phyloP scores from a whole-genome alignment of 2,113 vertebrate genomes.

The Oryctolagus cuniculus region DNA sequence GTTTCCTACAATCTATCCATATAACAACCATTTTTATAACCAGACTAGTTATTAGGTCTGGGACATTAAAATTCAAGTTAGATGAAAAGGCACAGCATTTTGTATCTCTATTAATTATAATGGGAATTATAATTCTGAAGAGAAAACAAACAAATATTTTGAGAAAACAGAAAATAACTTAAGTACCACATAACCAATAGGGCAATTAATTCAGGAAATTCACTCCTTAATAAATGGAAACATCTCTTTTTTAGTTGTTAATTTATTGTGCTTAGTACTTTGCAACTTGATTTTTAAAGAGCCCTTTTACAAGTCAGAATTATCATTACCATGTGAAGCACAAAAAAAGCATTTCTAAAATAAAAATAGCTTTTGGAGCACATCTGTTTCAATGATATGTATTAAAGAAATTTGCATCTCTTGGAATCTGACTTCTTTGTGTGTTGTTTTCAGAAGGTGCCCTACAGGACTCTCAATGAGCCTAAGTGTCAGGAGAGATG shows the following conservation, averaged over 20 bases:
- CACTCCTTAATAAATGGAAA: constrained; percentile 41
- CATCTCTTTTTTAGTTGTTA: constrained; percentile 38
- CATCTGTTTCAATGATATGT: constrained; percentile 62
- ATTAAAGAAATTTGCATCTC: constrained; percentile 57
- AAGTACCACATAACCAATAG: constrained; percentile 26
- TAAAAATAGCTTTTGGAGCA: constrained; percentile 41
- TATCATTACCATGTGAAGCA: constrained; percentile 36
- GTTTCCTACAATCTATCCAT: not conserved
- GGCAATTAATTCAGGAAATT: constrained; percentile 55
- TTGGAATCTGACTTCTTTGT: constrained; percentile 65
- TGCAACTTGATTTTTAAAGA: constrained; percentile 61
- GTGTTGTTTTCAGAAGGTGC: constrained; percentile 84
- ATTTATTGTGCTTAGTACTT: constrained; percentile 42
- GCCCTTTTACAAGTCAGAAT: constrained; percentile 17
- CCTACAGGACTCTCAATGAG: constrained; percentile 82
- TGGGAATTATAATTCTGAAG: constrained; percentile 9
- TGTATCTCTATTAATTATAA: constrained; percentile 27
- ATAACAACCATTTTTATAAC: constrained; percentile 45
- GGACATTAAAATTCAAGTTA: constrained; percentile 50
- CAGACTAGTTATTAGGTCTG: constrained; percentile 41
- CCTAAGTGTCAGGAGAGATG: constrained; percentile 76
- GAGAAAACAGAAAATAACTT: constrained; percentile 47
- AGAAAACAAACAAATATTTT: constrained; percentile 55
- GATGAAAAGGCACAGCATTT: not conserved
- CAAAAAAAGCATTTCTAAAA: constrained; percentile 43